Conservation (phyloP, 1,140 invertebrate genomes). For the Drosophila mojavensis region DNA sequence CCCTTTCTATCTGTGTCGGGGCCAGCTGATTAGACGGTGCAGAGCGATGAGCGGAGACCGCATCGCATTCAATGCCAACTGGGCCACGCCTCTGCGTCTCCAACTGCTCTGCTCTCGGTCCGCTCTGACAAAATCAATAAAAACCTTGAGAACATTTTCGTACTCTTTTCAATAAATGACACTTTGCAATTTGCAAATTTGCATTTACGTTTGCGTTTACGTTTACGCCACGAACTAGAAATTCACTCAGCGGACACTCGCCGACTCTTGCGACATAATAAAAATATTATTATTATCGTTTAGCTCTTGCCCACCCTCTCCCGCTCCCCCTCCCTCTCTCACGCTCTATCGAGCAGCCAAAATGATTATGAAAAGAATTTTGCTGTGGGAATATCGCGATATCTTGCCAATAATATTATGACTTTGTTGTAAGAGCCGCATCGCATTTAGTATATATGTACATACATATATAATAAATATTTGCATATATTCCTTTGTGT, state of each 20-base stretch:
- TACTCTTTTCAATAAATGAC: constrained; percentile 53
- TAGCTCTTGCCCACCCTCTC: too few species aligned
- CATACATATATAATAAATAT: background rate
- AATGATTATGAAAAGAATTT: constrained; percentile 4
- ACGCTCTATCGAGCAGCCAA: background rate
- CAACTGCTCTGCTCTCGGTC: background rate
- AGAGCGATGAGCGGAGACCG: constrained; percentile 5
- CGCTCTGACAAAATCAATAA: constrained; percentile 63
- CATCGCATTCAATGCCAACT: constrained; percentile 26
- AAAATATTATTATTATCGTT: constrained; percentile 20
- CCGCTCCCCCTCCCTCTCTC: background rate
- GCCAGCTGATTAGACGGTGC: constrained; percentile 28
- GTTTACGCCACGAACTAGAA: background rate
- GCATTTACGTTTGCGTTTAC: constrained; percentile 24
- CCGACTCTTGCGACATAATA: constrained; percentile 22
- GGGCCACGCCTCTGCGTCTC: background rate
- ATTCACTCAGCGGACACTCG: background rate
- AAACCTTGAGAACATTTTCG: constrained; percentile 66
- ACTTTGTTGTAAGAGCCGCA: constrained; percentile 10
- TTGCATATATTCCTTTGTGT: background rate
- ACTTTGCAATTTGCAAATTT: constrained; percentile 44
- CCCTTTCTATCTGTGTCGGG: background rate
- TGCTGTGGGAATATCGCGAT: background rate
- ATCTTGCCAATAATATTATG: constrained; percentile 3
- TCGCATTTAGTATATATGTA: background rate